Percentiles rank a stretch among this genome's conserved stretches.
phyloP scores from a whole-genome alignment of 2,888 invertebrate genomes.

The Volucella inflata region DNA sequence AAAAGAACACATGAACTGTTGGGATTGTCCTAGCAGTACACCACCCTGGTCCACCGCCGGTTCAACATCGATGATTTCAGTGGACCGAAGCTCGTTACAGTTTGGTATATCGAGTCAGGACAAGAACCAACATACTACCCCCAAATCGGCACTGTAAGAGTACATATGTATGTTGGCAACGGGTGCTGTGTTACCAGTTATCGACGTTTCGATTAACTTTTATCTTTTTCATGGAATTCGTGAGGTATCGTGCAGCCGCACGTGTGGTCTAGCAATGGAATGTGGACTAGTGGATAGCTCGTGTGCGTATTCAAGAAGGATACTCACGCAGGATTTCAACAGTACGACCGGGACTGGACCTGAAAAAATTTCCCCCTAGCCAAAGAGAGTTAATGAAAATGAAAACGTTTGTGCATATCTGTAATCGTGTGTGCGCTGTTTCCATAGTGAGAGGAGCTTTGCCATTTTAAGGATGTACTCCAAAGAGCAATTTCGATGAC shows the following conservation, averaged over 20 bases:
- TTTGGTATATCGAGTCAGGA: conserved; percentile 53
- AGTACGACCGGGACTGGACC: conserved; percentile 7
- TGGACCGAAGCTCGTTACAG: conserved; percentile 32
- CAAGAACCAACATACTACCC: conserved; percentile 31
- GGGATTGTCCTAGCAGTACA: conserved; percentile 40
- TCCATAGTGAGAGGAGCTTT: conserved; percentile 1
- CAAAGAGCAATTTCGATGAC: conserved; percentile 30
- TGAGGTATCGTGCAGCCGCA: conserved; percentile 60
- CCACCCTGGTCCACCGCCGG: background rate
- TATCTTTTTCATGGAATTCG: conserved; percentile 68
- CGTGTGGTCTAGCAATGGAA: conserved; percentile 65
- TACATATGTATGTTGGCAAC: conserved; percentile 26
- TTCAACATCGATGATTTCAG: background rate
- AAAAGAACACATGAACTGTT: conserved; percentile 61
- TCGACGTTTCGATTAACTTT: conserved; percentile 73
- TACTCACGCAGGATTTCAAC: conserved; percentile 49
- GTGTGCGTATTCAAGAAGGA: conserved; percentile 35
- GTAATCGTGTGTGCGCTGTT: conserved; percentile 34
- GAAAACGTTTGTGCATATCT: conserved; percentile 56
- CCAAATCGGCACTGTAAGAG: background rate
- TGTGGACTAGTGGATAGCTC: conserved; percentile 19
- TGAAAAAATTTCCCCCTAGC: background rate
- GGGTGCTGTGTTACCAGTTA: conserved; percentile 40
- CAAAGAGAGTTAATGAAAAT: conserved; percentile 62
- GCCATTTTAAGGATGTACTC: conserved; percentile 28